Conservation (phyloP, 2,888 invertebrate genomes). For the Agrypnus murinus region DNA sequence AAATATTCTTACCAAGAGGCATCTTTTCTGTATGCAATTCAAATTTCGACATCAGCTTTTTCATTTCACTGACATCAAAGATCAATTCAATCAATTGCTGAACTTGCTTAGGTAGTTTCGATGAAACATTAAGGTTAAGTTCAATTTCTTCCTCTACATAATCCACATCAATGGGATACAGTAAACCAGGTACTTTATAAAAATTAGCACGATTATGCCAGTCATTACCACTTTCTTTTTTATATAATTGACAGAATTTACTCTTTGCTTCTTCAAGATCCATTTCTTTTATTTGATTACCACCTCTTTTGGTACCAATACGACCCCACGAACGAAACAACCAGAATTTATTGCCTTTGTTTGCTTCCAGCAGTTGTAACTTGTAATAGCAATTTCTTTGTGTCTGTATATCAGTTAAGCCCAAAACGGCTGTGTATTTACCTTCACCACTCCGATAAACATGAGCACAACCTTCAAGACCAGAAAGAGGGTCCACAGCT, state of each 20-base stretch:
- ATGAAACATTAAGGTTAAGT: slow-evolving; percentile 73
- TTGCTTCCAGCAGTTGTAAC: slow-evolving; percentile 89
- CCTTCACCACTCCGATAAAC: slow-evolving; percentile 78
- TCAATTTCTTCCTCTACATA: slow-evolving; percentile 75
- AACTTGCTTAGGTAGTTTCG: slow-evolving; percentile 83
- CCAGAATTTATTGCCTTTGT: slow-evolving; percentile 73
- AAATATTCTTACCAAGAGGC: slow-evolving; percentile 81
- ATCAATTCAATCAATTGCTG: slow-evolving; percentile 89
- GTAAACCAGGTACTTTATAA: slow-evolving; percentile 79
- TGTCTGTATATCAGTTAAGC: slow-evolving; percentile 87
- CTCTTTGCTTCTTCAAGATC: slow-evolving; percentile 75
- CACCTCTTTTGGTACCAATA: slow-evolving; percentile 95
- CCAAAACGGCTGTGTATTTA: slow-evolving; percentile 86
- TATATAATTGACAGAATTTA: slow-evolving; percentile 75
- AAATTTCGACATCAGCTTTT: slow-evolving; percentile 93
- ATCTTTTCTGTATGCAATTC: slow-evolving; percentile 98
- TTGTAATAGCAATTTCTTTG: slow-evolving; percentile 97
- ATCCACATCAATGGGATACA: slow-evolving; percentile 93
- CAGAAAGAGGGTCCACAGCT: slow-evolving; percentile 95
- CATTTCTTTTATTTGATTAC: slow-evolving; percentile 76
- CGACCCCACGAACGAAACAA: slow-evolving; percentile 88
- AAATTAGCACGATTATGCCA: slow-evolving; percentile 83
- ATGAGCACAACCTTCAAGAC: slow-evolving; percentile 84
- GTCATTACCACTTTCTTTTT: slow-evolving; percentile 89
- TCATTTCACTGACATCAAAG: slow-evolving; percentile 95